phyloP scores from a whole-genome alignment of 2,113 vertebrate genomes.

The Poecilia latipinna region DNA sequence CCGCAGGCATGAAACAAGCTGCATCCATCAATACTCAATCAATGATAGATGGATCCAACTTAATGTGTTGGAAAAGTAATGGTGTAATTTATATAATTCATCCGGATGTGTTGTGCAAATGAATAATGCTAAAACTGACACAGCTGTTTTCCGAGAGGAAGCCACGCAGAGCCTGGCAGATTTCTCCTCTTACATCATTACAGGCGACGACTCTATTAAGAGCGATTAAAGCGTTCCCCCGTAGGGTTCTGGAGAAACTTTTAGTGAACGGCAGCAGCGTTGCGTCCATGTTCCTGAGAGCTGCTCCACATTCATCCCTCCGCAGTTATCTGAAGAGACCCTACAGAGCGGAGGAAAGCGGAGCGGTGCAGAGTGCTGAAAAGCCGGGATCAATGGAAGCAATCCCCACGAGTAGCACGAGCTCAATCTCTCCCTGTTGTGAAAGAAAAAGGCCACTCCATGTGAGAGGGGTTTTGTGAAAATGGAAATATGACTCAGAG shows the following conservation, averaged over 20 bases:
- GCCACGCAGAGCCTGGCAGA: conserved; percentile 2
- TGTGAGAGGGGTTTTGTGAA: conserved; percentile 60
- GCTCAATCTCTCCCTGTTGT: conserved; percentile 47
- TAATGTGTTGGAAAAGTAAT: background rate
- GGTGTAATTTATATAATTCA: background rate
- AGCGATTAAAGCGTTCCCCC: conserved; percentile 7
- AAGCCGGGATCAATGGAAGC: conserved; percentile 54
- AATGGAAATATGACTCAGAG: conserved; percentile 65
- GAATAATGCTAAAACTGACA: background rate
- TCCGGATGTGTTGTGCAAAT: background rate
- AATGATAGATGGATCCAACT: background rate
- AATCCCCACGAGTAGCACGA: conserved; percentile 52
- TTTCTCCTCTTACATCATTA: background rate
- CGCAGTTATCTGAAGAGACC: conserved; percentile 34
- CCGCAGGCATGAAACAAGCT: background rate
- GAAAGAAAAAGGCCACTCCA: conserved; percentile 66
- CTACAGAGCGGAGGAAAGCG: conserved; percentile 30
- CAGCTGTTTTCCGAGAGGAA: background rate
- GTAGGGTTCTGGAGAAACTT: conserved; percentile 4
- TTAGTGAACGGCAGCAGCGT: conserved; percentile 23
- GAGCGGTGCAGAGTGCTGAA: conserved; percentile 29
- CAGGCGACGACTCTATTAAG: background rate
- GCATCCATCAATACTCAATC: background rate
- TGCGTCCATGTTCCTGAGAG: conserved; percentile 21
- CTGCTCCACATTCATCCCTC: conserved; percentile 46